These are phyloP conservation scores for Zaprionus kolodkinae DNA, from an alignment of 1,140 invertebrate species.

Conservation along the genomic window DNA sequence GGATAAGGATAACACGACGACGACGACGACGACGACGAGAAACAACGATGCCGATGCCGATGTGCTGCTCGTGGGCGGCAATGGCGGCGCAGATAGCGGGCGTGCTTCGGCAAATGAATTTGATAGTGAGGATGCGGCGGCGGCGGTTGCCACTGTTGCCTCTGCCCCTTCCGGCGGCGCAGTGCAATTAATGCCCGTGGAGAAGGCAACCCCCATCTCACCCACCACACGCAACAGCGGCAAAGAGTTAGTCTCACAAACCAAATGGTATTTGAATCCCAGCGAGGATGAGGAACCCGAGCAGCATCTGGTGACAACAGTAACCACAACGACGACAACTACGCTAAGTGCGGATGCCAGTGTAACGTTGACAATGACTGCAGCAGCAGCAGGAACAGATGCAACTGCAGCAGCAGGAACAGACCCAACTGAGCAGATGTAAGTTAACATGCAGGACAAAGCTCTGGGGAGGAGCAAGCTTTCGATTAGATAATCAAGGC, in stretches of 20 bases:
- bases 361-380: constrained; percentile 24
- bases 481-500: constrained; percentile 27
- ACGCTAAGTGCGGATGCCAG: constrained; percentile 26
- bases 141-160: not conserved
- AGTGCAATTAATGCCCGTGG: constrained; percentile 29
- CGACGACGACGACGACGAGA: constrained; percentile 18
- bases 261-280: constrained; percentile 68
- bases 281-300: constrained; percentile 13
- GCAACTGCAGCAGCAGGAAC: constrained; percentile 16
- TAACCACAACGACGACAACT: constrained; percentile 24
- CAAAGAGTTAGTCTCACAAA: constrained; percentile 49
- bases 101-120: constrained; percentile 71
- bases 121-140: constrained; percentile 32
- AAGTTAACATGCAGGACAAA: constrained; percentile 30
- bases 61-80: constrained; percentile 2
- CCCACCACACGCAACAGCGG: not conserved
- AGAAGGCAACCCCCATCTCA: not conserved
- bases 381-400: constrained; percentile 23
- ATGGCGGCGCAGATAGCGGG: constrained; percentile 55
- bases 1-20: constrained; percentile 40
- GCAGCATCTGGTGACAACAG: not conserved
- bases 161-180: not conserved
- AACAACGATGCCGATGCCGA: constrained; percentile 29
- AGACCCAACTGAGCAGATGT: constrained; percentile 17
- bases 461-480: constrained; percentile 11